Conservation (phyloP, 2,888 invertebrate species). For the Tethea ocularis region DNA sequence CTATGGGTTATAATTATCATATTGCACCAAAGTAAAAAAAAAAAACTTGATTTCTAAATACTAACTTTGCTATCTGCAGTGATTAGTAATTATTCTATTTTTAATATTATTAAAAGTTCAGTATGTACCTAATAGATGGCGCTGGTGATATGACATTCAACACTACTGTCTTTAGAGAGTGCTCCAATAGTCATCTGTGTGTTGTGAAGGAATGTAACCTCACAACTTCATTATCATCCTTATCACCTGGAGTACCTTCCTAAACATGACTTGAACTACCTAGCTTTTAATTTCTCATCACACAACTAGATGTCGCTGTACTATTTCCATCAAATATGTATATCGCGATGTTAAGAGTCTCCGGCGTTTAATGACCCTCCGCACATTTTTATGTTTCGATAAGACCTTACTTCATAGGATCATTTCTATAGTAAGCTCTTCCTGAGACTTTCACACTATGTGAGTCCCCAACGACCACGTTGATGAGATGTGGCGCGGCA, state of each 20-base stretch:
- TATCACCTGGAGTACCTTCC: no score
- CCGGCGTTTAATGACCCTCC: neutral
- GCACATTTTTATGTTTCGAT: neutral
- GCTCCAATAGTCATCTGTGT: no score
- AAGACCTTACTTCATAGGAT: constrained; percentile 12
- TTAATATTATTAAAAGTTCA: neutral
- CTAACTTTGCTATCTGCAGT: neutral
- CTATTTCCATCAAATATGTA: neutral
- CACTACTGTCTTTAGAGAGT: no score
- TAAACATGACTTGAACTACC: neutral
- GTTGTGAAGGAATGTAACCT: no score
- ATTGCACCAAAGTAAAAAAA: no score
- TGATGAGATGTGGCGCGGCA: constrained; percentile 16
- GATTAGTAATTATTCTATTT: no score
- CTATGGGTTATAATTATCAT: no score
- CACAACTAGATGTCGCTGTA: neutral
- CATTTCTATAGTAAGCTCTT: constrained; percentile 14
- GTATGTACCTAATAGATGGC: neutral
- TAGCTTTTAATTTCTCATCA: neutral
- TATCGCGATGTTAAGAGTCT: constrained; percentile 1
- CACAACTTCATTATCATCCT: no score
- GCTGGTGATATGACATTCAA: neutral
- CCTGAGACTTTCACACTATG: constrained; percentile 14
- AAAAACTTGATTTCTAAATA: no score
- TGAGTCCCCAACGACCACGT: constrained; percentile 9